Conservation (phyloP, 2,888 invertebrate species). For the Acleris emargana region DNA sequence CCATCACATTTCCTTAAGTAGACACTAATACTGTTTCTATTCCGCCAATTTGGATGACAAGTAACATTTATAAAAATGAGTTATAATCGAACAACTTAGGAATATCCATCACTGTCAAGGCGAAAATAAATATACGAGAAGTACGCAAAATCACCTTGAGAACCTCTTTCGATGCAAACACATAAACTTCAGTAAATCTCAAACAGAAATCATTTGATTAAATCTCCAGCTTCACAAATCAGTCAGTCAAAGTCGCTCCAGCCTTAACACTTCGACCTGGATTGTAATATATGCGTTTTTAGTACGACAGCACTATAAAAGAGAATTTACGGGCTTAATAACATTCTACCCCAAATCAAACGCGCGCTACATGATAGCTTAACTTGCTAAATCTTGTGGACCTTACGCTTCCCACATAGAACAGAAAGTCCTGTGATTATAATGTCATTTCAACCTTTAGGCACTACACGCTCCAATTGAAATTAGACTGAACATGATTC, state of each 20-base stretch:
- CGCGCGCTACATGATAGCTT: conserved; percentile 19
- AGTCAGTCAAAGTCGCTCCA: conserved; percentile 13
- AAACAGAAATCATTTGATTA: not conserved
- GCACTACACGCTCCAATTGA: conserved; percentile 22
- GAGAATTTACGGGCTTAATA: conserved; percentile 35
- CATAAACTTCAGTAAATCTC: not conserved
- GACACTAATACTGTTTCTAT: not conserved
- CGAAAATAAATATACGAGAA: conserved; percentile 1
- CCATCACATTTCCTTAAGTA: not conserved
- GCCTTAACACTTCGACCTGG: conserved; percentile 3
- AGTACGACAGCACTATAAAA: conserved; percentile 28
- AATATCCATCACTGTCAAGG: conserved; percentile 19
- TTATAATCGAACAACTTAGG: not conserved
- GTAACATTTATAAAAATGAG: not conserved
- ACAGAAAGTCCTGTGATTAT: not conserved
- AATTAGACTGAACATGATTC: conserved; percentile 37
- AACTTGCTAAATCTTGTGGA: conserved; percentile 12
- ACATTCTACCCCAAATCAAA: conserved; percentile 35
- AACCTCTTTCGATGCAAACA: not conserved
- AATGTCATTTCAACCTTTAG: conserved; percentile 16
- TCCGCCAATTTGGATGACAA: not conserved
- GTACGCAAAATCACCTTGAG: not conserved
- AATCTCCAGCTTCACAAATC: conserved; percentile 8
- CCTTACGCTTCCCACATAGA: conserved; percentile 10
- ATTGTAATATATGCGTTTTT: conserved; percentile 23